Percentiles rank a stretch among this genome's conserved stretches.
Conservation (phyloP, 2,888 invertebrate species). For the Lasioglossum lativentre region DNA sequence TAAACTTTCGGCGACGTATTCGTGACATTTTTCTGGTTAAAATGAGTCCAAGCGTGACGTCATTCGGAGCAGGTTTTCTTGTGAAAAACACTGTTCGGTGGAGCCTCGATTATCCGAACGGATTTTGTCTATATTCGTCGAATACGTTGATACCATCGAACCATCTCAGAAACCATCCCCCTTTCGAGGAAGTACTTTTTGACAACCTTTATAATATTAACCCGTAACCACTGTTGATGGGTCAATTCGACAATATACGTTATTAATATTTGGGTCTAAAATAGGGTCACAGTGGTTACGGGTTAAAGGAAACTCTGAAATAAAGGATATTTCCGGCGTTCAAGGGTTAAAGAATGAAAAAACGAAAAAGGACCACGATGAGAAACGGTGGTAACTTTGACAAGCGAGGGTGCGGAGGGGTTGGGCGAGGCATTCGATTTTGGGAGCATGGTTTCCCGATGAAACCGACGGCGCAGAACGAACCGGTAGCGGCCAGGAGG, state of each 20-base stretch:
- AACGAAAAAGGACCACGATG: neutral
- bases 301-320: no score
- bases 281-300: no score
- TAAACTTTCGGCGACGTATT: neutral
- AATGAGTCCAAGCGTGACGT: neutral
- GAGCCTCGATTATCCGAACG: neutral
- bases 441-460: slow-evolving; percentile 38
- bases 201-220: no score
- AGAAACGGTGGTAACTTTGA: neutral
- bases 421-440: slow-evolving; percentile 43
- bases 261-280: no score
- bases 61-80: neutral
- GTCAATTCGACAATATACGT: no score
- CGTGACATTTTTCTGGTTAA: neutral
- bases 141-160: no score
- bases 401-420: neutral
- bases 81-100: no score
- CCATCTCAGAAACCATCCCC: neutral
- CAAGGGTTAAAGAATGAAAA: neutral
- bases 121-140: no score
- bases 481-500: slow-evolving; percentile 49
- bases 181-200: neutral
- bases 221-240: no score
- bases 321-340: no score
- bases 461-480: slow-evolving; percentile 51